Evolutionary conservation across 2,888 invertebrate species (phyloP).

Genomic region (Cephus nigrinus): DNA sequence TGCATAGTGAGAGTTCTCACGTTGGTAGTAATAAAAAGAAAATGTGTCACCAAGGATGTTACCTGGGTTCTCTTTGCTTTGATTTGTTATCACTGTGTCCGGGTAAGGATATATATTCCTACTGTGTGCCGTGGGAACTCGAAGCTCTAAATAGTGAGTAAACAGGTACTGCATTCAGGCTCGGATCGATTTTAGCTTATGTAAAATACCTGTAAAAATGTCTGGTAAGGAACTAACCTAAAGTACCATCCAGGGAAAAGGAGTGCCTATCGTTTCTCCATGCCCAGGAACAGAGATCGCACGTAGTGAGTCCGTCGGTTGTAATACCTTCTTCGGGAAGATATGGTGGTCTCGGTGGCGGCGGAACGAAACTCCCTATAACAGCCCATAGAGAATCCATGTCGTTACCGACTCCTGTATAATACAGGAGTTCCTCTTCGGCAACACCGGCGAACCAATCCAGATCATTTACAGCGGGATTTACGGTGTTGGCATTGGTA

Average conservation of each 20-base stretch:
- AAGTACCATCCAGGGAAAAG: slow-evolving; percentile 71
- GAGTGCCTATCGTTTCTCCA: slow-evolving; percentile 71
- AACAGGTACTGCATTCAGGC: neutral
- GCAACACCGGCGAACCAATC: slow-evolving; percentile 64
- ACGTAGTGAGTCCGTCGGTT: slow-evolving; percentile 78
- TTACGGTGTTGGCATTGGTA: slow-evolving; percentile 47
- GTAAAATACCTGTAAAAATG: neutral
- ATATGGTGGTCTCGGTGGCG: slow-evolving; percentile 76
- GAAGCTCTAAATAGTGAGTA: neutral
- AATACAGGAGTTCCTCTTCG: slow-evolving; percentile 62
- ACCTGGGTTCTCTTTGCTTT: neutral
- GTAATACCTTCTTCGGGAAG: slow-evolving; percentile 72
- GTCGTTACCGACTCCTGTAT: slow-evolving; percentile 58
- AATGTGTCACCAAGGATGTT: neutral
- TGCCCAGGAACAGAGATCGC: slow-evolving; percentile 81
- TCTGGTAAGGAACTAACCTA: slow-evolving; percentile 67
- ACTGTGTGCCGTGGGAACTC: slow-evolving; percentile 1
- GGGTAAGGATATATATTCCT: neutral
- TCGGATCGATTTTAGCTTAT: neutral
- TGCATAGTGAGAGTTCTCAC: neutral
- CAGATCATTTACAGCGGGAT: slow-evolving; percentile 57
- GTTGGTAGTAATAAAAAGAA: neutral
- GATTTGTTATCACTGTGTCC: neutral
- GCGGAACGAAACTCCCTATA: slow-evolving; percentile 72
- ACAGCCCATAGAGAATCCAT: slow-evolving; percentile 63